Evolutionary conservation across 2,888 invertebrate genomes (phyloP).

Genomic region (Tillus elongatus): DNA sequence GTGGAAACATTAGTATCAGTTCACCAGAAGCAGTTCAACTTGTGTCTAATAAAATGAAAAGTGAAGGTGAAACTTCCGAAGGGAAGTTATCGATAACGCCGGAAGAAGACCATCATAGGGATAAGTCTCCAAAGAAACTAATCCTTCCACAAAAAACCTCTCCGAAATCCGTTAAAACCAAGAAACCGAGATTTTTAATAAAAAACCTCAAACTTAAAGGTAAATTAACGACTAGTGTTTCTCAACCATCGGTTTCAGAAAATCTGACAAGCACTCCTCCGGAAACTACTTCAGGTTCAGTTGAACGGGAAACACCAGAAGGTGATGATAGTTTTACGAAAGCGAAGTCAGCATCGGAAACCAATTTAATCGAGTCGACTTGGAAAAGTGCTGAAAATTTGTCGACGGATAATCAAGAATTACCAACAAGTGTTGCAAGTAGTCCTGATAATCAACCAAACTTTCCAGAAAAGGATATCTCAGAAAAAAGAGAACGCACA

Average conservation of each 20-base stretch:
- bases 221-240: conserved; percentile 12
- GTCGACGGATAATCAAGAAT: conserved; percentile 20
- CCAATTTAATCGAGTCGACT: conserved; percentile 31
- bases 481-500: conserved; percentile 24
- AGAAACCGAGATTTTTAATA: conserved; percentile 26
- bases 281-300: conserved; percentile 19
- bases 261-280: conserved; percentile 23
- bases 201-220: conserved; percentile 30
- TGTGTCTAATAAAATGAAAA: conserved; percentile 30
- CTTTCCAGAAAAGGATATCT: conserved; percentile 14
- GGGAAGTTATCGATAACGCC: conserved; percentile 11
- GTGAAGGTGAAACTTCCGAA: conserved; percentile 20
- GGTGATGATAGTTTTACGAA: conserved; percentile 29
- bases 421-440: conserved; percentile 21
- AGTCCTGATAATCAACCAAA: conserved; percentile 13
- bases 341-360: conserved; percentile 31
- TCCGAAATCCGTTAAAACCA: conserved; percentile 21
- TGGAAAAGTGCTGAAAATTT: conserved; percentile 32
- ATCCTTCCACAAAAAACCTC: conserved; percentile 24
- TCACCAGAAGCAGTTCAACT: too few relatives aligned
- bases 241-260: conserved; percentile 18
- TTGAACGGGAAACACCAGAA: conserved; percentile 30
- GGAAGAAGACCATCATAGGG: too few relatives aligned
- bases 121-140: too few relatives aligned
- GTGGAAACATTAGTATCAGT: too few relatives aligned